Evolutionary conservation across 2,113 vertebrate species (phyloP).

Genomic region (Pedionomus torquatus): DNA sequence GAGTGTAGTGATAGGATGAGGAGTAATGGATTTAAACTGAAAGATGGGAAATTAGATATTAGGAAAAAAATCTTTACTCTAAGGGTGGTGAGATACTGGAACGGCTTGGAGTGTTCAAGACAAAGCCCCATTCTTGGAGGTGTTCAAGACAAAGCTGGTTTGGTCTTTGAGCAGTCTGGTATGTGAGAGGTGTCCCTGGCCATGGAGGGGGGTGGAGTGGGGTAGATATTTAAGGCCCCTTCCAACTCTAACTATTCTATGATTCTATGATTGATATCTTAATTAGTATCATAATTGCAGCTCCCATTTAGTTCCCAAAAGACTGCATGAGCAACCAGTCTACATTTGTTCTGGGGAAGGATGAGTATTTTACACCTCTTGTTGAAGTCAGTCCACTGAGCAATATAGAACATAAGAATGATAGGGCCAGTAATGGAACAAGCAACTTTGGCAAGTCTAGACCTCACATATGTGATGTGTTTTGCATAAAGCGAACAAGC

Average conservation of each 20-base stretch:
- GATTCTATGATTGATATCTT: not conserved
- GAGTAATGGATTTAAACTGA: not conserved
- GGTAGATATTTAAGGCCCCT: not conserved
- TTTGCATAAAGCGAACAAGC: not conserved
- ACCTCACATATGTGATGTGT: not conserved
- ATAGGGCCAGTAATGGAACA: not conserved
- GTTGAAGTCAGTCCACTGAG: not conserved
- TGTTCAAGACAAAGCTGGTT: not conserved
- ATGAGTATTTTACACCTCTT: not conserved
- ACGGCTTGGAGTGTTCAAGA: not conserved
- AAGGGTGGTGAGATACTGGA: not conserved
- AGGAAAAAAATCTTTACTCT: not conserved
- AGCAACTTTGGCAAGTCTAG: not conserved
- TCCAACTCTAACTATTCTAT: not conserved
- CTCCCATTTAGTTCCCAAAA: not conserved
- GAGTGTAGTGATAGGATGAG: not conserved
- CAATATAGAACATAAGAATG: not conserved
- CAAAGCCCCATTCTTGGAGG: accelerated
- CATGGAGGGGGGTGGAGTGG: accelerated
- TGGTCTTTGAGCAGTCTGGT: not conserved
- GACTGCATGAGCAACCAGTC: not conserved
- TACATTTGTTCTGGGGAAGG: not conserved
- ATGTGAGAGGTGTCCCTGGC: not conserved
- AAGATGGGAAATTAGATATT: not conserved
- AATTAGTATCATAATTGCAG: not conserved